These are phyloP conservation scores for Palloptera scutellata DNA, from an alignment of 2,888 invertebrate genomes.

Conservation along the genomic window DNA sequence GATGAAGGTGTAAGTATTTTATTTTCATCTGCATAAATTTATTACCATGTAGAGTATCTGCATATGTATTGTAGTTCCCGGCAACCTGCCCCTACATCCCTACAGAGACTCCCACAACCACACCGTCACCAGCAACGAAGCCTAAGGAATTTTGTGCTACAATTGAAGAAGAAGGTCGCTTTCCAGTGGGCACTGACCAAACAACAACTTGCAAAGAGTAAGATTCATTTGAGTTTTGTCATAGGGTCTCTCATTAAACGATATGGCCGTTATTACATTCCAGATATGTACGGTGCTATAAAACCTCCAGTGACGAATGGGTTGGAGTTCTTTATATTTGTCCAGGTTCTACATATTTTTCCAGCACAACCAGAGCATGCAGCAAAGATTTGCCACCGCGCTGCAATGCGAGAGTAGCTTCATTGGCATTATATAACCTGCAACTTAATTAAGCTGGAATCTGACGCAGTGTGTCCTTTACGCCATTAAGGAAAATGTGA, in stretches of 20 bases:
- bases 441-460: constrained; percentile 3
- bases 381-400: constrained; percentile 20
- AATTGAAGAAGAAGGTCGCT: constrained; percentile 38
- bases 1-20: background rate
- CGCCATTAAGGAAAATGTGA: too few relatives aligned
- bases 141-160: constrained; percentile 38
- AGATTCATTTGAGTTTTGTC: constrained; percentile 16
- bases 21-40: too few relatives aligned
- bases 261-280: background rate
- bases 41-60: too few relatives aligned
- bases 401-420: constrained; percentile 25
- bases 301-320: constrained; percentile 24
- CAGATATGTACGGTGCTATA: constrained; percentile 29
- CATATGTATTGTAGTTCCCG: constrained; percentile 20
- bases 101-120: constrained; percentile 5
- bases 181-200: constrained; percentile 41
- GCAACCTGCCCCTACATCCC: constrained; percentile 40
- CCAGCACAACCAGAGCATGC: constrained; percentile 36
- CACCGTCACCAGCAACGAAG: constrained; percentile 17
- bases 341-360: constrained; percentile 45
- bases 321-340: constrained; percentile 43
- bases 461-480: too few relatives aligned
- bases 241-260: too few relatives aligned
- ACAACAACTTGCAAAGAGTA: constrained; percentile 46
- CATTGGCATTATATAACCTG: constrained; percentile 33